These are phyloP conservation scores for Lamellibrachia luymesi DNA, from an alignment of 1,140 invertebrate genomes.

Conservation along the genomic window DNA sequence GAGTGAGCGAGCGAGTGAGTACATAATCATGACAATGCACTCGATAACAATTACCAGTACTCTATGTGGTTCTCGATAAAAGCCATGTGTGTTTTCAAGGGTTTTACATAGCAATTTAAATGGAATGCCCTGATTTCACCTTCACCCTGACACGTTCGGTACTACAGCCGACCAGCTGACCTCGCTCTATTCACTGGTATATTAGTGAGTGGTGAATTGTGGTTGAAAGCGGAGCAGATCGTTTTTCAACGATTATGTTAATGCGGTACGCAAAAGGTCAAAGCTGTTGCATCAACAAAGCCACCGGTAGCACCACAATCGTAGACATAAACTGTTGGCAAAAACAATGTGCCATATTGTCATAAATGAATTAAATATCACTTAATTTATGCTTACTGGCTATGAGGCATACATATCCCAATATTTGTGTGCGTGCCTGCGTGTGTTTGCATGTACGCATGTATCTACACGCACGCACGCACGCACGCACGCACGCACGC, in stretches of 20 bases:
- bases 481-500: too few species aligned
- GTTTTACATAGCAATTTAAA: neutral
- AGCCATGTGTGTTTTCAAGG: too few species aligned
- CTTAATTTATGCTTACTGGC: neutral
- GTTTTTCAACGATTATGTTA: neutral
- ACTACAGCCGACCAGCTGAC: neutral
- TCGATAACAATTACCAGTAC: too few species aligned
- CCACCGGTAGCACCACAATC: too few species aligned
- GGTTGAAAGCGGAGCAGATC: neutral
- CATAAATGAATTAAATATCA: neutral
- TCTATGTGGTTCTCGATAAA: too few species aligned
- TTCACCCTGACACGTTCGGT: neutral
- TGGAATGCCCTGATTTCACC: neutral
- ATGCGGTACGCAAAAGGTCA: neutral
- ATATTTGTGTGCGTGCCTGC: too few species aligned
- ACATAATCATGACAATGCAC: neutral
- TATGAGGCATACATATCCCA: neutral
- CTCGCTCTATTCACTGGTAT: neutral
- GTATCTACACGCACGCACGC: neutral
- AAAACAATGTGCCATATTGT: neutral
- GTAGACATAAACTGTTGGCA: neutral
- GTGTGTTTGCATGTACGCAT: neutral
- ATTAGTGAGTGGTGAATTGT: neutral
- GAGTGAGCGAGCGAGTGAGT: constrained; percentile 26
- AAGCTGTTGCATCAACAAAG: too few species aligned